Conservation (phyloP, 1,140 invertebrate genomes). For the Laupala kohalensis region DNA sequence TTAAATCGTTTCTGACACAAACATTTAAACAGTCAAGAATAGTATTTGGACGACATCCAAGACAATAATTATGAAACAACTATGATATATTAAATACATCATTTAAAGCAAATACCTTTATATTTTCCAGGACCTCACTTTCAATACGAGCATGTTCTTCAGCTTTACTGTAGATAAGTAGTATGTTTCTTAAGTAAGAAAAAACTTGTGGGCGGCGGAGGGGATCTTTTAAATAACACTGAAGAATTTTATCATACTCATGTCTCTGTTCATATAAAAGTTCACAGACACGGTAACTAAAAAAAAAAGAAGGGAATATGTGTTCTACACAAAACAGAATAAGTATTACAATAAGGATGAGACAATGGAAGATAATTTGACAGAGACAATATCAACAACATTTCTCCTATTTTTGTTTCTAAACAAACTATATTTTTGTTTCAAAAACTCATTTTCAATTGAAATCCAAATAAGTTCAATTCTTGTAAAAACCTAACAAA, state of each 20-base stretch:
- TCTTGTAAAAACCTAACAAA: too few species aligned
- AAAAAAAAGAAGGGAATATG: constrained; percentile 17
- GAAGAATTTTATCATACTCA: constrained; percentile 40
- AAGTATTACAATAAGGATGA: constrained; percentile 3
- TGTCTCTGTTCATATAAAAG: constrained; percentile 40
- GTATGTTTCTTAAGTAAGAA: constrained; percentile 25
- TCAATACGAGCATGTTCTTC: constrained; percentile 11
- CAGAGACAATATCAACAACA: not conserved
- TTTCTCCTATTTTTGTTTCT: too few species aligned
- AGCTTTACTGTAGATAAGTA: constrained; percentile 16
- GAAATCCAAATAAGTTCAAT: too few species aligned
- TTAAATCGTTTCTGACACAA: too few species aligned
- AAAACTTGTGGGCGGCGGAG: constrained; percentile 32
- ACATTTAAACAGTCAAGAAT: too few species aligned
- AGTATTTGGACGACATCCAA: too few species aligned
- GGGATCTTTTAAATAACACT: constrained; percentile 42
- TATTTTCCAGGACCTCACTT: constrained; percentile 12
- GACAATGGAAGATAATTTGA: not conserved
- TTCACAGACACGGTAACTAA: constrained; percentile 48
- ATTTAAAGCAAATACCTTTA: constrained; percentile 13
- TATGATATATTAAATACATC: constrained; percentile 16
- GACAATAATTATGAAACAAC: constrained; percentile 12
- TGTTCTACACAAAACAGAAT: constrained; percentile 7
- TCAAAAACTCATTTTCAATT: too few species aligned
- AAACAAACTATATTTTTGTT: too few species aligned